Base-by-base conservation (phyloP, 1,140 invertebrate genomes). In the Venustaconcha ellipsiformis region DNA sequence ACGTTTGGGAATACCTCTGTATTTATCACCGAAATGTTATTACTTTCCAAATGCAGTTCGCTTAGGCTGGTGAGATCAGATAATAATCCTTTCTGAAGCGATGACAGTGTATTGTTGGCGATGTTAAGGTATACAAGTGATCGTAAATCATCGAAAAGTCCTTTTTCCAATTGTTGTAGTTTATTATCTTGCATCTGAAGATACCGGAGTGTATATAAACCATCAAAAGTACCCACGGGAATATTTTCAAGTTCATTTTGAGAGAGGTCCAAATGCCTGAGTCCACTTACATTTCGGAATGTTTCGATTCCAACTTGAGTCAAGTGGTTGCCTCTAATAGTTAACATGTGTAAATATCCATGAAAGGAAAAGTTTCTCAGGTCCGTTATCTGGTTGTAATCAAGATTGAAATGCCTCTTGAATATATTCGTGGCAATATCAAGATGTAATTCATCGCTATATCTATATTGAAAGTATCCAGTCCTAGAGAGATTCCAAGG, bases 331-430 rank as follows among this genome's bases (percentile, higher is more conserved):
- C 72, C 13, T 59, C 71, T 57, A 11, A 85, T 15, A 8, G 70
- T 71, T n/a, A 85, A 70, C 67, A 76, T 78, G 66, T 85, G 80
- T 5, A 85, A 57, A 18, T 69, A 57, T 23, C 84, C 81, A 14
- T 64, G 65, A 72, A 83, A 82, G n/a, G 26, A 55, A 30, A 80
- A 80, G 18, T 74, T 68, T 2, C 65, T 63, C 14, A 85, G 71
- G 63, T 80, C 70, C 57, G 66, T 26, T 26, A 82, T 82, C 1
- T 65, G 58, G 60, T 85, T 85, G n/a, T 68, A 71, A 66, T 83
- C 72, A 6, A 85, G 67, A 14, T 74, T 74, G 6, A 80, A 76
- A 13, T 74, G 67, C 18, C 80, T 63, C 56, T 79, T 69, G 20
- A 71, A 79, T 4, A 78, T 56, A 67, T 84, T 75, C 12, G 80